phyloP scores from a whole-genome alignment of 1,140 invertebrate genomes.

The Macrotrachela quadricornifera region DNA sequence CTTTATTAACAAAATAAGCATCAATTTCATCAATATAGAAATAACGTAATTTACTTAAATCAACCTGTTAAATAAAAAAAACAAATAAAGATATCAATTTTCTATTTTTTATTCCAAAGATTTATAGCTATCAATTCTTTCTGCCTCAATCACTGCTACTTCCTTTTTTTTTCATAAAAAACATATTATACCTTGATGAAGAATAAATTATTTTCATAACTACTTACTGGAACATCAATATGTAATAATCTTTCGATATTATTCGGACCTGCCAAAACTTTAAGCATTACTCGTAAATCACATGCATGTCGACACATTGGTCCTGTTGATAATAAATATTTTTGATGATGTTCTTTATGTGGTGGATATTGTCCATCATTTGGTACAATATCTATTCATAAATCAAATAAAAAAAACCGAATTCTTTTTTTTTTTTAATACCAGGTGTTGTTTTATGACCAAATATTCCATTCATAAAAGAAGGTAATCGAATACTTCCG shows the following conservation, averaged over 20 bases:
- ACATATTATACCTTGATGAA: too few relatives aligned
- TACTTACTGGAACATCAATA: background rate
- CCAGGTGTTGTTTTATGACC: background rate
- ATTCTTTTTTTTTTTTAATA: too few relatives aligned
- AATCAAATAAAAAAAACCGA: background rate
- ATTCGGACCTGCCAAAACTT: constrained; percentile 25
- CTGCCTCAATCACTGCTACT: too few relatives aligned
- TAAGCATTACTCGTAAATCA: constrained; percentile 55
- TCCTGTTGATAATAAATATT: constrained; percentile 45
- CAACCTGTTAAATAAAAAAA: too few relatives aligned
- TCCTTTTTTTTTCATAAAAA: too few relatives aligned
- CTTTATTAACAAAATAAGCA: too few relatives aligned
- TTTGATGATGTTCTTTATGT: background rate
- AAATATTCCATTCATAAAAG: constrained; percentile 1
- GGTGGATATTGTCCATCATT: background rate
- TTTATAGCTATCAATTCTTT: too few relatives aligned
- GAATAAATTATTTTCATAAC: too few relatives aligned
- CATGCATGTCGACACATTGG: constrained; percentile 65
- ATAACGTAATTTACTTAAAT: too few relatives aligned
- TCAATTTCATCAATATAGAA: too few relatives aligned
- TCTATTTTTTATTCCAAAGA: too few relatives aligned
- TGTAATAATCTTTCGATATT: background rate
- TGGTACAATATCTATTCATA: background rate
- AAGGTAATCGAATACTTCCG: constrained; percentile 66
- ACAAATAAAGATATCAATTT: too few relatives aligned